Percentiles rank a stretch among this genome's conserved stretches.
Conservation (phyloP, 2,797 vertebrate species). For the Kryptopterus vitreolus region DNA sequence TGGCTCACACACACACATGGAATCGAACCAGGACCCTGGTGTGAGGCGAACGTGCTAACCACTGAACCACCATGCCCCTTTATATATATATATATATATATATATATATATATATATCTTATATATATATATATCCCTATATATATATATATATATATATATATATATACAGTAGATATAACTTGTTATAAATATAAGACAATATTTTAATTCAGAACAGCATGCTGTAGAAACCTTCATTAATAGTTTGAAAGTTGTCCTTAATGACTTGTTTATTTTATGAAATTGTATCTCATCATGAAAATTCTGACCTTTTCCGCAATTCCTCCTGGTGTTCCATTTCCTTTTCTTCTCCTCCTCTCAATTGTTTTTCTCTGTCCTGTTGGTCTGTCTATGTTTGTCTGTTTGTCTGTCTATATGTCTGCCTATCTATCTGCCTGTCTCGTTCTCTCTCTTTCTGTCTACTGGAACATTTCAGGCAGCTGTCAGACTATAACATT, state of each 20-base stretch:
- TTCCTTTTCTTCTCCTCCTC: background rate
- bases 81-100: no score
- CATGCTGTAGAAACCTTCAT: conserved; percentile 28
- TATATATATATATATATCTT: no score
- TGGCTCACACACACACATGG: no score
- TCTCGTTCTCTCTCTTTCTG: background rate
- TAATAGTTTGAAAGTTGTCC: conserved; percentile 22
- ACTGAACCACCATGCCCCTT: no score
- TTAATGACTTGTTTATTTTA: conserved; percentile 35
- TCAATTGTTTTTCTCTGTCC: background rate
- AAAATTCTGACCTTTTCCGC: conserved; percentile 33
- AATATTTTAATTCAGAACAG: conserved; percentile 30
- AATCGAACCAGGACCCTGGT: no score
- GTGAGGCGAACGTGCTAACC: no score
- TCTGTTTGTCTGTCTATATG: background rate
- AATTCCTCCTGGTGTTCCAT: background rate
- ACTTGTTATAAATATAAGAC: no score
- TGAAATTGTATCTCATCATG: conserved; percentile 16
- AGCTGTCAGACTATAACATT: conserved; percentile 51
- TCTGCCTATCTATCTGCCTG: background rate
- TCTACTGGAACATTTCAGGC: conserved; percentile 27
- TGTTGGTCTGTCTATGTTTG: background rate
- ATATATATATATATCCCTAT: no score
- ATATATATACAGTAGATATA: no score
- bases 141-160: no score